Percentiles rank a stretch among this genome's conserved stretches.
Evolutionary conservation across 2,113 vertebrate genomes (phyloP).

Genomic region (Dunckerocampus dactyliophorus): DNA sequence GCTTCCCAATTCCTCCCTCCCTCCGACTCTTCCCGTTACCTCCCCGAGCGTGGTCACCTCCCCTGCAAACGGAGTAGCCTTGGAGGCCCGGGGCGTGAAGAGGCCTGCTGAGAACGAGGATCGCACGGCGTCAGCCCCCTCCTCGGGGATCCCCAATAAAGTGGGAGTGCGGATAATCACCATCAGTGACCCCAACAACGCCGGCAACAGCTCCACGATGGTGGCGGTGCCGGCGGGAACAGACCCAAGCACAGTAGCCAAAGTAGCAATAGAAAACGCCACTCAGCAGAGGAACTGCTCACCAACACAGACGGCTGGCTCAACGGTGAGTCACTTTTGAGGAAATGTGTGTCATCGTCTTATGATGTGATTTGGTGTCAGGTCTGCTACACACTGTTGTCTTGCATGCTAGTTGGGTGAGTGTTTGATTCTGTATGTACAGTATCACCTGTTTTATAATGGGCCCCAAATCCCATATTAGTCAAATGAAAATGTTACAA

Average conservation of each 20-base stretch:
- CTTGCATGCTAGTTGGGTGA: neutral
- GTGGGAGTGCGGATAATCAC: slow-evolving; percentile 98
- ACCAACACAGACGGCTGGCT: slow-evolving; percentile 77
- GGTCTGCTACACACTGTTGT: slow-evolving; percentile 2
- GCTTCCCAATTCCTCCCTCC: slow-evolving; percentile 85
- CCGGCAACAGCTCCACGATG: slow-evolving; percentile 95
- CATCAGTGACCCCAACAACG: slow-evolving; percentile 99
- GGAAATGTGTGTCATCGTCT: neutral
- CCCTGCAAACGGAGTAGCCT: slow-evolving; percentile 84
- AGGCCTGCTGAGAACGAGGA: slow-evolving; percentile 89
- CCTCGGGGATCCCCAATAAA: slow-evolving; percentile 94
- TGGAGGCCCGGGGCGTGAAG: slow-evolving; percentile 87
- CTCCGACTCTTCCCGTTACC: slow-evolving; percentile 81
- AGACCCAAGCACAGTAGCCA: slow-evolving; percentile 98
- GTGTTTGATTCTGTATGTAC: neutral
- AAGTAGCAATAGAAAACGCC: slow-evolving; percentile 99
- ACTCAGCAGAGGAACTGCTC: slow-evolving; percentile 92
- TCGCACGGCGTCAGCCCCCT: slow-evolving; percentile 63
- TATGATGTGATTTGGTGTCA: slow-evolving; percentile 13
- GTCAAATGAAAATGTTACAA: neutral
- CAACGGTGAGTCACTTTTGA: slow-evolving; percentile 77
- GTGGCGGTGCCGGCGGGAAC: slow-evolving; percentile 96
- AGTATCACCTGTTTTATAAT: no score
- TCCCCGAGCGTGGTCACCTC: slow-evolving; percentile 73
- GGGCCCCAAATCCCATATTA: neutral